Evolutionary conservation across 2,113 vertebrate species (phyloP).

Genomic region (Haliaeetus leucogaster): DNA sequence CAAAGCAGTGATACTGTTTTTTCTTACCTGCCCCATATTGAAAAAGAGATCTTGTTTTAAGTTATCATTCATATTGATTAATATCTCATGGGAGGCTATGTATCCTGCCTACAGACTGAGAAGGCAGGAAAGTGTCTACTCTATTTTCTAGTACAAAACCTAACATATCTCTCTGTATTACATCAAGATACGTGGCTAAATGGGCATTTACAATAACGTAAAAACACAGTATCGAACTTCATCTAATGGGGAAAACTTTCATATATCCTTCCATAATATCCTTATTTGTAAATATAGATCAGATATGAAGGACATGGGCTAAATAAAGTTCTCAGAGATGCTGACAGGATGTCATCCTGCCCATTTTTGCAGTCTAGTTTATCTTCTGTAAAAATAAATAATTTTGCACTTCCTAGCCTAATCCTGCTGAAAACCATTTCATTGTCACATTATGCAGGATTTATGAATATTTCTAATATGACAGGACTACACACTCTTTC

Average conservation of each 20-base stretch:
- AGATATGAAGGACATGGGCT: neutral
- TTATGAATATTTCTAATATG: slow-evolving; percentile 1
- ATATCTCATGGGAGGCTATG: neutral
- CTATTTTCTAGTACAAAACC: neutral
- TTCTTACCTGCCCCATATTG: neutral
- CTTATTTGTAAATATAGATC: neutral
- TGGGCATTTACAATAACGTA: neutral
- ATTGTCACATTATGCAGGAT: slow-evolving; percentile 1
- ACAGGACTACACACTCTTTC: neutral
- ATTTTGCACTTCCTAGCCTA: neutral
- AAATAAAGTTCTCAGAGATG: neutral
- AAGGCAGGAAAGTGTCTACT: neutral
- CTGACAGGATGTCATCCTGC: neutral
- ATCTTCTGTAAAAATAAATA: neutral
- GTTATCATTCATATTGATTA: neutral
- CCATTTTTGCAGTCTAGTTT: neutral
- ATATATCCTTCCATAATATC: neutral
- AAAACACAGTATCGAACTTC: neutral
- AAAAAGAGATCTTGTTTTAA: neutral
- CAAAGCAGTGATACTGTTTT: neutral
- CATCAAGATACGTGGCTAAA: neutral
- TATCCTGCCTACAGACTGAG: neutral
- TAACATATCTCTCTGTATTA: neutral
- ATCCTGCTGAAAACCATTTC: slow-evolving; percentile 9
- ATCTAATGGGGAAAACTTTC: neutral